Percentiles rank a stretch among this genome's conserved stretches.
Conservation (phyloP, 2,797 vertebrate species). For the Sebastes kiyomatsui region DNA sequence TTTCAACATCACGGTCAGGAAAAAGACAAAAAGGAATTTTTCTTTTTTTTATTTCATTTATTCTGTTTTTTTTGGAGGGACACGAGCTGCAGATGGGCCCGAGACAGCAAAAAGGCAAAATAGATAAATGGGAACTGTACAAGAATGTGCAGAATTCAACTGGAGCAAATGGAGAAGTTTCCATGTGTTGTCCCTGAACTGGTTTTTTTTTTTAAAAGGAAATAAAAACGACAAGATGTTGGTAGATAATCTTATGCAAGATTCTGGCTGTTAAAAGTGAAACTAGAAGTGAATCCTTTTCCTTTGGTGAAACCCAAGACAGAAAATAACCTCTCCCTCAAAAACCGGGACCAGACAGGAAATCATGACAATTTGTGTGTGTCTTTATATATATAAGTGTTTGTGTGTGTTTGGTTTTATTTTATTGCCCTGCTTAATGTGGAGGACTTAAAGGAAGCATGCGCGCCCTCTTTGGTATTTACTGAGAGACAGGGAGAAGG, state of each 20-base stretch:
- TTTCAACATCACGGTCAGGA: not conserved
- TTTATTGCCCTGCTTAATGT: slow-evolving; percentile 59
- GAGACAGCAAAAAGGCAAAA: not conserved
- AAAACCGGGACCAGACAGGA: slow-evolving; percentile 20
- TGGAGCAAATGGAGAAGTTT: not conserved
- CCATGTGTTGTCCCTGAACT: not conserved
- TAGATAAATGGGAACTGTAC: not conserved
- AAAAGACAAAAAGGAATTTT: not conserved
- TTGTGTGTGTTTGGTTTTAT: slow-evolving; percentile 4
- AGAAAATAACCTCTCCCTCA: slow-evolving; percentile 9
- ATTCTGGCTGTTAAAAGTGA: slow-evolving; percentile 2
- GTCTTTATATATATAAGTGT: not conserved
- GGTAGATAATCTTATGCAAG: not conserved
- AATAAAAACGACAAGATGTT: not conserved
- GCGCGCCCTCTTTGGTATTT: slow-evolving; percentile 56
- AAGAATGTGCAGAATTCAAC: not conserved
- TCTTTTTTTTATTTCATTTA: not conserved
- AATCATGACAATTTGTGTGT: slow-evolving; percentile 15
- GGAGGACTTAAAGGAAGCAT: slow-evolving; percentile 51
- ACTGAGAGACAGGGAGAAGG: slow-evolving; percentile 9
- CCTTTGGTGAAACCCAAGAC: not conserved
- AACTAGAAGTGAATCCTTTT: not conserved
- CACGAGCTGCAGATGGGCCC: not conserved
- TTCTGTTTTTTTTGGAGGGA: not conserved
- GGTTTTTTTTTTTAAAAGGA: not conserved